Base-by-base conservation (phyloP, 2,113 vertebrate species). In the Aleadryas rufinucha region DNA sequence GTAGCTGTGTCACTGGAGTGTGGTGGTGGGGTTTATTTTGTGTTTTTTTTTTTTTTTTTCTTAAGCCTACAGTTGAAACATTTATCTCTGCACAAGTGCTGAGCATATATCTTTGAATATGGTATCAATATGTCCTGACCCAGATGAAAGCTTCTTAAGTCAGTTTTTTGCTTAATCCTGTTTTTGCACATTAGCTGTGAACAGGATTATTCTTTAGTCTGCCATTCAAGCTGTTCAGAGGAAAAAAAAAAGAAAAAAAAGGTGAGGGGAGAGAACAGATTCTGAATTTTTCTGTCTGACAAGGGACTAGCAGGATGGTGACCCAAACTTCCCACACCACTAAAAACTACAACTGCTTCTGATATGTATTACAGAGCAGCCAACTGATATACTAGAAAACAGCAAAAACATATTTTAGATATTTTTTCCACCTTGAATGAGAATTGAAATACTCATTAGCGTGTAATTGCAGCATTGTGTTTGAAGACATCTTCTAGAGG, bases 141-240 rank as follows among this genome's bases (percentile, higher is more conserved):
- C 87, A 96, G 90, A 97, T 97, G 96, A 97, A 97, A 98, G 90
- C 92, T 94, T 95, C 96, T 97, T 97, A 98, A 98, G 49, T 89
- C 95, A 96, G 41, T 97, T 98, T 96, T 97, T 89, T 80, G n/a
- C 82, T 96, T 96, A 97, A 94, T 97, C 97, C 94, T 97, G 95
- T 97, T 98, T 96, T 89, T 97, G 42, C 94, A 97, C 94, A 95
- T 98, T 98, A 98, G 90, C 96, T 98, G 95, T 92, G 96, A 97
- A 97, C 86, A 90, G 92, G 96, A 98, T 98, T 98, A 98, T 98
- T 96, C 95, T 95, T 92, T 86, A 96, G 96, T 66, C 92, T 97
- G 95, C 91, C 97, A 96, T 94, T 98, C 97, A 98, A 93, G 91
- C 92, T 96, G 93, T 96, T 97, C 95, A 92, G 90, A 89, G 83